Percentiles rank a stretch among this genome's conserved stretches.
phyloP scores from a whole-genome alignment of 2,797 vertebrate species.

The Oreochromis grahami region DNA sequence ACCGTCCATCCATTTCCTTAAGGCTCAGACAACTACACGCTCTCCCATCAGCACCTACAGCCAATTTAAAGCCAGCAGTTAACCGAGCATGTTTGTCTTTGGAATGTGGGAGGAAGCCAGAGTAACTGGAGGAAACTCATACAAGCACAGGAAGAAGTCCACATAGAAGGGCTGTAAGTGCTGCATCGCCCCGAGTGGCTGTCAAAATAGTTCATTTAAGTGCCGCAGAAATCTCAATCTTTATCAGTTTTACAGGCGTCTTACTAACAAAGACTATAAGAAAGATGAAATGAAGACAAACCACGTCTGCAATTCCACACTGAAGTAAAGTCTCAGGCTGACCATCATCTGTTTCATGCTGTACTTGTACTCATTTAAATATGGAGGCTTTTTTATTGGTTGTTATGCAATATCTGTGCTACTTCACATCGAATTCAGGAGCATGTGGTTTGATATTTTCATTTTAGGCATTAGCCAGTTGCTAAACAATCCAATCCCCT shows the following conservation, averaged over 20 bases:
- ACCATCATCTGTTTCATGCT: neutral
- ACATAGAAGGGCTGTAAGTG: neutral
- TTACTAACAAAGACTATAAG: neutral
- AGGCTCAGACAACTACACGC: neutral
- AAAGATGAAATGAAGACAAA: neutral
- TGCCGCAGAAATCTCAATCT: accelerated
- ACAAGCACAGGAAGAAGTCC: neutral
- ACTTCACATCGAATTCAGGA: accelerated
- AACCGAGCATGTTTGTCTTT: neutral
- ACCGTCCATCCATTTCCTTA: neutral
- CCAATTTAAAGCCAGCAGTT: neutral
- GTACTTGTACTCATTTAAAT: neutral
- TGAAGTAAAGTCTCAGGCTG: neutral
- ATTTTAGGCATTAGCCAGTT: neutral
- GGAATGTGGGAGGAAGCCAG: neutral
- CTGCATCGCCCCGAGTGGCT: neutral
- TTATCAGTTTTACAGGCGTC: neutral
- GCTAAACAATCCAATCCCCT: neutral
- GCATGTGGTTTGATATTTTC: neutral
- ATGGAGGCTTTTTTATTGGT: neutral
- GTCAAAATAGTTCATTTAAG: neutral
- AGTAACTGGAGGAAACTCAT: neutral
- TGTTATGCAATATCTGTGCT: neutral
- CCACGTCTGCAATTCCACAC: neutral
- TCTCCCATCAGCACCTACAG: neutral